A percentile compares a stretch with the other conserved stretches of the same genome.
phyloP scores from a whole-genome alignment of 2,797 vertebrate genomes.

The Acridotheres tristis region DNA sequence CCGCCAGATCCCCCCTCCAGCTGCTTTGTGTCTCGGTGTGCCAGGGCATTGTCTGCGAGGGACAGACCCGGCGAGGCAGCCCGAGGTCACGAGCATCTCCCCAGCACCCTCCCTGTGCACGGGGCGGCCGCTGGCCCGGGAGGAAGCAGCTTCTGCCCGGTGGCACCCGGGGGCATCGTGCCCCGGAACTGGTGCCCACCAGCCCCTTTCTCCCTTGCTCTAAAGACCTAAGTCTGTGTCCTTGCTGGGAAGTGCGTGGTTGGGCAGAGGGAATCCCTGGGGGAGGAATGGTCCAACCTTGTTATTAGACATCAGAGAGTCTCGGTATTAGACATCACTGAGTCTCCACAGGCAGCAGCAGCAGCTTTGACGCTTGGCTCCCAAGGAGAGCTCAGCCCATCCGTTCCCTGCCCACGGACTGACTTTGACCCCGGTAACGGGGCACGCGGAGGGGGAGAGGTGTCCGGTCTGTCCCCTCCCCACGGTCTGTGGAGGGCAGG shows the following conservation, averaged over 20 bases:
- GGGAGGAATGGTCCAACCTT: background rate
- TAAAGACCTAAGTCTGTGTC: background rate
- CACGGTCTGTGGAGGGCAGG: background rate
- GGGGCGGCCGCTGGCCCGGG: rapidly evolving
- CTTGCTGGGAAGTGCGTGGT: background rate
- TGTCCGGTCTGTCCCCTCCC: background rate
- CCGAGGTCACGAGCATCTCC: background rate
- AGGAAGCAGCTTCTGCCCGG: background rate
- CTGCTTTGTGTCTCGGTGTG: background rate
- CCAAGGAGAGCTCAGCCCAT: background rate
- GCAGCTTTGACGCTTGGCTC: background rate
- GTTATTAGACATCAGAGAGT: background rate
- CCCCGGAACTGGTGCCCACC: background rate
- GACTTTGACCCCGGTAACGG: background rate
- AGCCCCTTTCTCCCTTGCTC: background rate
- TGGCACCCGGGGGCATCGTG: too few species aligned
- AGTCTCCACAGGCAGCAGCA: background rate
- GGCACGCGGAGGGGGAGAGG: background rate
- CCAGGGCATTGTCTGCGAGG: conserved; percentile 27
- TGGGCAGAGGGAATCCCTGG: background rate
- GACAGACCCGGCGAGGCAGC: background rate
- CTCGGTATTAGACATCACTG: background rate
- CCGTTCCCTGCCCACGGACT: background rate
- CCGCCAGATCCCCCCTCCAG: background rate
- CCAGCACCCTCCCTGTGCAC: background rate